phyloP scores from a whole-genome alignment of 2,113 vertebrate genomes.

The Salvelinus namaycush region DNA sequence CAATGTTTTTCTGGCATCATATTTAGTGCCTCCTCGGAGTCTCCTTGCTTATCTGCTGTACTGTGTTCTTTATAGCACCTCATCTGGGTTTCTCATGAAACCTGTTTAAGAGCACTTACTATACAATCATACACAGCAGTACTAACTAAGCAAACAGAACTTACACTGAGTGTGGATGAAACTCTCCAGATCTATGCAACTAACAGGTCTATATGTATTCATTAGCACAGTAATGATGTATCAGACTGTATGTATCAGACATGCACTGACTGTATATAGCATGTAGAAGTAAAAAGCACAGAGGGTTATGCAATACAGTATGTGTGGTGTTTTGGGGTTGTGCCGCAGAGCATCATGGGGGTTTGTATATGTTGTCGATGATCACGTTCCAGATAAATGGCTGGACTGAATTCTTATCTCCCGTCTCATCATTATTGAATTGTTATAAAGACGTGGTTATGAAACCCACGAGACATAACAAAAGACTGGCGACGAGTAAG shows the following conservation, averaged over 20 bases:
- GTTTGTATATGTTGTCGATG: no score
- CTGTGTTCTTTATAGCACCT: background rate
- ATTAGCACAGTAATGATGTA: background rate
- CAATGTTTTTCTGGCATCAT: background rate
- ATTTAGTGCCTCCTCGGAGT: background rate
- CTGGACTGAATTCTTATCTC: no score
- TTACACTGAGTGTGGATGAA: background rate
- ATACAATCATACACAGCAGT: slow-evolving; percentile 16
- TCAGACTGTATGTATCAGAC: no score
- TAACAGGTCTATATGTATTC: no score
- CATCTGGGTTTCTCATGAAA: slow-evolving; percentile 42
- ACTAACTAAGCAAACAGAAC: background rate
- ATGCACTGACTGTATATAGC: background rate
- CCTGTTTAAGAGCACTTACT: slow-evolving; percentile 35
- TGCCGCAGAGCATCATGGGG: no score
- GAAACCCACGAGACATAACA: no score
- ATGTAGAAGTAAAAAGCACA: background rate
- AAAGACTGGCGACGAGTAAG: no score
- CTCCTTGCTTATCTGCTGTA: slow-evolving; percentile 23
- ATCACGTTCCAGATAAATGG: no score
- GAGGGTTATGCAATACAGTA: background rate
- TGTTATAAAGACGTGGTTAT: no score
- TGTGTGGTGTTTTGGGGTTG: no score
- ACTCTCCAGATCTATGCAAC: background rate
- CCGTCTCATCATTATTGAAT: no score